Base-by-base conservation (phyloP, 2,888 invertebrate genomes). In the Meta bourneti region DNA sequence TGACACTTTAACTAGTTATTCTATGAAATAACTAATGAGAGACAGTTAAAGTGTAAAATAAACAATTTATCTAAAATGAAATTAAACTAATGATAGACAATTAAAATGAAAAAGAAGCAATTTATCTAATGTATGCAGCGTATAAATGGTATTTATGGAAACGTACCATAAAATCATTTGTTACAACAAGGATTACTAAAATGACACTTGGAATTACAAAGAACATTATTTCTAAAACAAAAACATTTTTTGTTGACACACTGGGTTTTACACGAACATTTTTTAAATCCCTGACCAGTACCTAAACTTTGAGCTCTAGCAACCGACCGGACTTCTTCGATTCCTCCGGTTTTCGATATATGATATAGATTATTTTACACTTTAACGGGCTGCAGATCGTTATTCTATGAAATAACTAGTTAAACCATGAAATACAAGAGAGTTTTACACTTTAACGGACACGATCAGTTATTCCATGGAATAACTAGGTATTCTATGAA, bases 401-500 rank as follows among this genome's bases (percentile, higher is more conserved):
- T 34, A 34, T 4, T 34, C 34, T 34, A 34, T 34, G 34, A 34
- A 34, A 34, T 34, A 34, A 34, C 61, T 61, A 61, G 61, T 61
- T 82, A 89, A 82, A 82, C 89, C 89, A 89, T 89, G 77, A 82
- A 89, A 89, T 75, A 77, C 82, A 89, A 89, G 77, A 82, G 89
- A 89, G 77, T 82, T 89, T 82, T 89, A 89, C 89, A 77, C 89
- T 89, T 89, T 89, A 89, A 89, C 89, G 69, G 89, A 89, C 89
- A 82, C 82, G 89, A 89, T 89, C 89, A 89, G 89, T 89, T 89
- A 82, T 89, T 89, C 75, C 82, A 89, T 89, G 89, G 34, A 89
- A 89, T 89, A 89, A 89, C 89, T 89, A 89, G 89, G 89, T 82
- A 89, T 89, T 89, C 89, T 89, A 89, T 89, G n/a, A 89, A 89